A percentile compares a stretch with the other conserved stretches of the same genome.
phyloP scores from a whole-genome alignment of 2,888 invertebrate species.

The Heliconius hortense region DNA sequence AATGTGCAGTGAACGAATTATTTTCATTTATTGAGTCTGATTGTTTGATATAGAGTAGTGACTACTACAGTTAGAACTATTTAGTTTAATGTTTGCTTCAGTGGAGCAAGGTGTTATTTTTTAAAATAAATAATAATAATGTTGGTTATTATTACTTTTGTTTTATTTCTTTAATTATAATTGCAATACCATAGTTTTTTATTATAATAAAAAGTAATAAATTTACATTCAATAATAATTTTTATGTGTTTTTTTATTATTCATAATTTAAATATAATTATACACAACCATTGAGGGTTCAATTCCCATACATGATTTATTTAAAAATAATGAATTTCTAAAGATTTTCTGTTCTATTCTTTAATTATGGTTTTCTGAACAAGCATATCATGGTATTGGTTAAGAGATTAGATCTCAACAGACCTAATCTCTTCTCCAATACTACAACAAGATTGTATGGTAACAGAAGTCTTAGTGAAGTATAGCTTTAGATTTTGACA shows the following conservation, averaged over 20 bases:
- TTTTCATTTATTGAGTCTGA: constrained; percentile 69
- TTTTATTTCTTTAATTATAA: constrained; percentile 39
- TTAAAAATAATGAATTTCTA: too few relatives aligned
- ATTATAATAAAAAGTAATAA: neutral
- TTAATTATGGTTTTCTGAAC: too few relatives aligned
- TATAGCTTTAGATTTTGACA: too few relatives aligned
- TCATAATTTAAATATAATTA: neutral
- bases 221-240: neutral
- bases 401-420: too few relatives aligned
- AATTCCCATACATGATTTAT: neutral
- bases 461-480: too few relatives aligned
- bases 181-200: neutral
- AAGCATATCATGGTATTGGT: too few relatives aligned
- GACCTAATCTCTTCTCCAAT: too few relatives aligned
- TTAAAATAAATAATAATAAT: constrained; percentile 59
- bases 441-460: too few relatives aligned
- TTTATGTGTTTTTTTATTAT: too few relatives aligned
- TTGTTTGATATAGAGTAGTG: constrained; percentile 67
- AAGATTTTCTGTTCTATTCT: too few relatives aligned
- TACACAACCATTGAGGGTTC: neutral
- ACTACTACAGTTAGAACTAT: constrained; percentile 71
- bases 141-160: constrained; percentile 45
- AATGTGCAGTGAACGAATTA: constrained; percentile 55
- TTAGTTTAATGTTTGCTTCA: constrained; percentile 73
- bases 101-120: constrained; percentile 75